These are phyloP conservation scores for Sabellastarte sp. DNA, from an alignment of 2,888 invertebrate genomes.

Conservation along the genomic window DNA sequence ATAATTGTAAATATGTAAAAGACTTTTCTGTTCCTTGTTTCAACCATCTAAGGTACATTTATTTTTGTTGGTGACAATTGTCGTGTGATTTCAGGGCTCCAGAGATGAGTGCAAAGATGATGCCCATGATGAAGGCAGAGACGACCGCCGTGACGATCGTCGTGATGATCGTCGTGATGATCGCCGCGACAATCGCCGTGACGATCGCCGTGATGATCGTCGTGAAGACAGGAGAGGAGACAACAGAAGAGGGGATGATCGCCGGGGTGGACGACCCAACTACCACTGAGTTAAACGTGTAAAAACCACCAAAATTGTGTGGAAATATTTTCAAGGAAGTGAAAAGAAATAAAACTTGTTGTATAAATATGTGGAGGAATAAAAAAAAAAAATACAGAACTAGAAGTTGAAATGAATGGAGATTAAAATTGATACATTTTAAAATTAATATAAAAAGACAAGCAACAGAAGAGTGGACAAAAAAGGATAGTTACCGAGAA, in stretches of 20 bases:
- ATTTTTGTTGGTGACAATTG: no score
- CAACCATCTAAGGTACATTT: no score
- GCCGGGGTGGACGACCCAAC: no score
- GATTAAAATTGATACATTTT: not conserved
- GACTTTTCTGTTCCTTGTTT: not conserved
- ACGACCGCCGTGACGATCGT: slow-evolving; percentile 4
- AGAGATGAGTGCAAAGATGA: no score
- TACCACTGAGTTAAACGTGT: no score
- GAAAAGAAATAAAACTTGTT: no score
- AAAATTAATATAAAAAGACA: not conserved
- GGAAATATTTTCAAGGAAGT: no score
- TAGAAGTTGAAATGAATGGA: not conserved
- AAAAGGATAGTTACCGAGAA: not conserved
- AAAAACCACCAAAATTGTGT: no score
- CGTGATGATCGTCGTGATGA: not conserved
- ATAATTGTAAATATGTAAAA: no score
- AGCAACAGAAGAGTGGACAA: not conserved
- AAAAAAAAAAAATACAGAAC: not conserved
- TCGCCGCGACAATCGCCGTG: not conserved
- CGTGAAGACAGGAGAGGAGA: not conserved
- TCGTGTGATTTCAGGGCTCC: no score
- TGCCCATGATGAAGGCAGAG: not conserved
- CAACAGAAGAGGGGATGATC: not conserved
- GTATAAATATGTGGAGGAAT: no score
- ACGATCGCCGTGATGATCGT: not conserved